Percentiles rank a stretch among this genome's conserved stretches.
phyloP scores from a whole-genome alignment of 2,888 invertebrate species.

The Trissolcus brochymenae region DNA sequence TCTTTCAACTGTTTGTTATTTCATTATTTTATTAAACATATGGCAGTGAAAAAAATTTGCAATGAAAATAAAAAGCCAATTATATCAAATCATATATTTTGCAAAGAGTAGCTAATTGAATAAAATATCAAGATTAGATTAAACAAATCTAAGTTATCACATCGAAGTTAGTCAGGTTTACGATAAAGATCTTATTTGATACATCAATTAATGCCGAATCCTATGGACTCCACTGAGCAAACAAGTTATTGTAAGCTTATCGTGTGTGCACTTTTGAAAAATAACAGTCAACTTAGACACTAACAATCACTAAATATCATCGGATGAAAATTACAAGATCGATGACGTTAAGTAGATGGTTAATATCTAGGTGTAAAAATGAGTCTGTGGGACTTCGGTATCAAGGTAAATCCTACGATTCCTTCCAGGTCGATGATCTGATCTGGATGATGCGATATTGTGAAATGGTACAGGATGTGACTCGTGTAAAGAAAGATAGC shows the following conservation, averaged over 20 bases:
- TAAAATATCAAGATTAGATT: not conserved
- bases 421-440: conserved; percentile 81
- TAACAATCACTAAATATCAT: conserved; percentile 2
- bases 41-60: not conserved
- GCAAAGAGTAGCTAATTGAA: not conserved
- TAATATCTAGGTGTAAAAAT: conserved; percentile 68
- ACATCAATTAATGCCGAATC: conserved; percentile 3
- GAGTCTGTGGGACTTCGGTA: conserved; percentile 81
- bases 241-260: conserved; percentile 1
- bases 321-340: not conserved
- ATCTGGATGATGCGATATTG: conserved; percentile 73
- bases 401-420: conserved; percentile 85
- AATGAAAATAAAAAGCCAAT: not conserved
- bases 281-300: not conserved
- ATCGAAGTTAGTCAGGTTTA: too few species aligned
- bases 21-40: too few species aligned
- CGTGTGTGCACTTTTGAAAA: not conserved
- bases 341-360: conserved; percentile 18
- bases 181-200: not conserved
- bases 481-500: conserved; percentile 81
- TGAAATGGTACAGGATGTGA: conserved; percentile 80
- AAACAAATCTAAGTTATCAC: too few species aligned
- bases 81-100: not conserved
- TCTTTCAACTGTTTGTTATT: too few species aligned
- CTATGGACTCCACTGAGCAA: conserved; percentile 2